Evolutionary conservation across 2,113 vertebrate genomes (phyloP).

Genomic region (Seriola aureovittata): DNA sequence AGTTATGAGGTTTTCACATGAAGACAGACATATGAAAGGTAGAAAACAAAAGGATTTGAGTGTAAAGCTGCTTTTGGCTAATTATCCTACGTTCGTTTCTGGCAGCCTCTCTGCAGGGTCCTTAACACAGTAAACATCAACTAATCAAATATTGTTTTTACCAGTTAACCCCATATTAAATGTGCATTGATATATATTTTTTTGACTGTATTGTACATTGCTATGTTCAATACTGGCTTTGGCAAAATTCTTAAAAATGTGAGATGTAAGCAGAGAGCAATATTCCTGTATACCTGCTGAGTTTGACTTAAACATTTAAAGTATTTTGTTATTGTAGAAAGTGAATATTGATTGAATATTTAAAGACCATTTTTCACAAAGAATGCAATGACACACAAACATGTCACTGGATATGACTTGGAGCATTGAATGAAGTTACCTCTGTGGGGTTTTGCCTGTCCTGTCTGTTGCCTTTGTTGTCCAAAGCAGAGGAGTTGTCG

Average conservation of each 20-base stretch:
- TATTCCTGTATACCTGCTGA: not conserved
- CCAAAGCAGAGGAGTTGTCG: slow-evolving; percentile 85
- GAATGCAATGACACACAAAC: slow-evolving; percentile 38
- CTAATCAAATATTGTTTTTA: not conserved
- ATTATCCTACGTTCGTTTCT: not conserved
- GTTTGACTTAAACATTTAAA: not conserved
- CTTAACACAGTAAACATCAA: not conserved
- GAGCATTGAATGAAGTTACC: slow-evolving; percentile 83
- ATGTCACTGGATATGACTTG: slow-evolving; percentile 21
- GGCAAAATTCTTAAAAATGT: not conserved
- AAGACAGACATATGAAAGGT: not conserved
- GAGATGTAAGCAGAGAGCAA: not conserved
- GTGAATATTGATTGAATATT: too few relatives aligned
- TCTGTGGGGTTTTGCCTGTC: slow-evolving; percentile 91
- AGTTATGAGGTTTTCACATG: slow-evolving; percentile 20
- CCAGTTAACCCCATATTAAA: not conserved
- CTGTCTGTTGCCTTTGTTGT: slow-evolving; percentile 86
- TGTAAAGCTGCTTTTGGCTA: not conserved
- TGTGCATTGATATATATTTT: too few relatives aligned
- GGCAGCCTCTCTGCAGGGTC: not conserved
- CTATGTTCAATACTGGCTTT: too few relatives aligned
- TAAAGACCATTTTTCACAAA: too few relatives aligned
- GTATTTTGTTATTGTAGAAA: not conserved
- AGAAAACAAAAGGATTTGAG: not conserved
- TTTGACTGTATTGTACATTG: too few relatives aligned